Percentiles rank a stretch among this genome's conserved stretches.
phyloP scores from a whole-genome alignment of 2,113 vertebrate genomes.

The Neomonachus schauinslandi region DNA sequence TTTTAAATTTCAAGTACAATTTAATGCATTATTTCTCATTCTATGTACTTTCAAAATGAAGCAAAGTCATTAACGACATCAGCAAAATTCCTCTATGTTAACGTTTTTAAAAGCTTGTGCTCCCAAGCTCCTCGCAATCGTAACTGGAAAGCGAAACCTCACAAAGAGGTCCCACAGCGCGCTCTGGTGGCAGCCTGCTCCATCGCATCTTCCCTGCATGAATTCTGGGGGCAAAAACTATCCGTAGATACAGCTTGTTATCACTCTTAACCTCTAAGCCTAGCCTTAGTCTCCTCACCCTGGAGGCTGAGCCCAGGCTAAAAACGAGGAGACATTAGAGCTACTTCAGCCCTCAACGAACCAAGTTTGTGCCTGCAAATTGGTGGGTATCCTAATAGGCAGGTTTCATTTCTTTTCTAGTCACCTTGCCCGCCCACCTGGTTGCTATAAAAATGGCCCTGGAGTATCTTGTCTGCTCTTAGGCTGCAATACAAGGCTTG shows the following conservation, averaged over 20 bases:
- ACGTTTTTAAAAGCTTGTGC: background rate
- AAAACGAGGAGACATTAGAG: background rate
- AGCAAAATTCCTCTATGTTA: slow-evolving; percentile 21
- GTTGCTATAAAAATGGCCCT: background rate
- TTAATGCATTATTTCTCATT: background rate
- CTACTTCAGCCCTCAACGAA: background rate
- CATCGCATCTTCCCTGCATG: background rate
- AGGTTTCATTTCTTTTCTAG: background rate
- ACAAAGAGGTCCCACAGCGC: slow-evolving; percentile 59
- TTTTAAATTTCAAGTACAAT: background rate
- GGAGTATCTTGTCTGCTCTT: background rate
- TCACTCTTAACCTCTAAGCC: background rate
- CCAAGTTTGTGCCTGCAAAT: background rate
- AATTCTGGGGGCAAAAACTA: background rate
- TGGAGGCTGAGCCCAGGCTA: accelerated
- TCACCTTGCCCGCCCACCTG: background rate
- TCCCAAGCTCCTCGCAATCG: background rate
- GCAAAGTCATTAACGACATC: slow-evolving; percentile 18
- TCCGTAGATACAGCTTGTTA: no score
- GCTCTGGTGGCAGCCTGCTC: slow-evolving; percentile 54
- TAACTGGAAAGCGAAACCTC: background rate
- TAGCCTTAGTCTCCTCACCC: background rate
- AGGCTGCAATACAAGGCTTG: background rate
- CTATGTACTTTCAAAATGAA: slow-evolving; percentile 28
- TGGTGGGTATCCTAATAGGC: background rate